Evolutionary conservation across 2,888 invertebrate genomes (phyloP), one percentile per base, ranked within the genome.

Genomic region (Philaethria dido): DNA sequence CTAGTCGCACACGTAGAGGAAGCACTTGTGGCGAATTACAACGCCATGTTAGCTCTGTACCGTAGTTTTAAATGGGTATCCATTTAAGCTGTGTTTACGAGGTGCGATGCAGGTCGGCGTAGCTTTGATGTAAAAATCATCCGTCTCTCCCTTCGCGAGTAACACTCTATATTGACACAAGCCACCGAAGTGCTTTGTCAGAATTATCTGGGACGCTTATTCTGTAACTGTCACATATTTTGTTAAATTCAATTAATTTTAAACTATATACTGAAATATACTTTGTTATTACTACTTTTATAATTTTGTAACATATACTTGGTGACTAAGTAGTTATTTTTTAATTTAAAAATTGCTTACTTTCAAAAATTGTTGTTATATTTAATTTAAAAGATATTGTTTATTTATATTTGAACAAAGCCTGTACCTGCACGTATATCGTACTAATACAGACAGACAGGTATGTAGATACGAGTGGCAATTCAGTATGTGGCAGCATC

Each of bases 111-210:
- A 81, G 77, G 81, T 78, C 76, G 77, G 77, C 77, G 72, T 79
- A 74, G 85, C 86, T 89, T 91, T 91, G 91, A 92, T 91, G 86
- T 89, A 83, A 86, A 87, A 90, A 82, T 86, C 86, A 88, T 86
- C 79, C 75, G 77, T 79, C 75, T 78, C 81, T 78, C 82, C 80
- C 81, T 79, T 69, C 79, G 78, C 77, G 78, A 84, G 83, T 82
- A 82, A 82, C 76, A 74, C 78, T 76, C 78, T 85, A 89, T 90
- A 88, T 91, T 91, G 86, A 89, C 90, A 84, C 73, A 80, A 78
- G 74, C 73, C 66, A 69, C 74, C 72, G 68, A 69, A 76, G 75
- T 73, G 72, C 69, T 70, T 70, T 70, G 71, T 72, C 64, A 70
- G 74, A 72, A 75, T 74, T 73, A 73, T 71, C 72, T 67, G 52